Conservation (phyloP, 1,140 invertebrate genomes). For the Eumaeus atala region DNA sequence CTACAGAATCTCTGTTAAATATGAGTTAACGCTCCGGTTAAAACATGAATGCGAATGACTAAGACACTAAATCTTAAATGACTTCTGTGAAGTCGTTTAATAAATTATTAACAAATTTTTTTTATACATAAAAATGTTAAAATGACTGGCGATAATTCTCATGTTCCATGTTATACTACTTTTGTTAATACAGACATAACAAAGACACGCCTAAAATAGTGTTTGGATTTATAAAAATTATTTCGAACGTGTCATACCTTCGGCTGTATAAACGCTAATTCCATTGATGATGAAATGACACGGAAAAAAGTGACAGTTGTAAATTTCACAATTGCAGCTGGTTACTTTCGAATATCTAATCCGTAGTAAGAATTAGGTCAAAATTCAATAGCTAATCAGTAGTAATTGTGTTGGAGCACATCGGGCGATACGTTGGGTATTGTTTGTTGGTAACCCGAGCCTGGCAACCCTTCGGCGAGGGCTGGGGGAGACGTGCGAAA, state of each 20-base stretch:
- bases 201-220: no score
- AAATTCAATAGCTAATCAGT: slow-evolving; percentile 54
- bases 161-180: no score
- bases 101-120: slow-evolving; percentile 5
- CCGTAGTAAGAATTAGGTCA: slow-evolving; percentile 27
- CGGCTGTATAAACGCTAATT: no score
- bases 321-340: slow-evolving; percentile 13
- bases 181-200: no score
- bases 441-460: slow-evolving; percentile 43
- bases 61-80: slow-evolving; percentile 5
- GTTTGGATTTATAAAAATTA: no score
- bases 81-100: neutral
- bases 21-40: neutral
- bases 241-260: no score
- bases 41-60: neutral
- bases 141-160: no score
- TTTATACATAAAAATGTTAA: no score
- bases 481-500: slow-evolving; percentile 39
- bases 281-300: no score
- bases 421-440: slow-evolving; percentile 36
- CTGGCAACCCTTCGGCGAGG: slow-evolving; percentile 29
- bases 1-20: slow-evolving; percentile 3
- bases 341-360: slow-evolving; percentile 10
- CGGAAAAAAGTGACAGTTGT: slow-evolving; percentile 12
- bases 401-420: slow-evolving; percentile 53